Conservation (phyloP, 2,888 invertebrate genomes). For the Macrosiphum euphorbiae region DNA sequence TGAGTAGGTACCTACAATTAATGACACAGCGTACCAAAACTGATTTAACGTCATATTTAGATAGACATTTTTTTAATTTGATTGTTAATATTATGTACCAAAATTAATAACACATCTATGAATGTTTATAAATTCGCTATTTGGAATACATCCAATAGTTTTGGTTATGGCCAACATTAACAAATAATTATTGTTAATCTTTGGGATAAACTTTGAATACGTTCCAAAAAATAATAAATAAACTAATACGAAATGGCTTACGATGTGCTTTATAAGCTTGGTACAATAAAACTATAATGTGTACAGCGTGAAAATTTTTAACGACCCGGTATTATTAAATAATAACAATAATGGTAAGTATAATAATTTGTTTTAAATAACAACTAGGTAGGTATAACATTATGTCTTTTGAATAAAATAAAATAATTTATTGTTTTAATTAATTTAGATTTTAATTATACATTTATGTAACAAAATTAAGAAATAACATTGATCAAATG, state of each 20-base stretch:
- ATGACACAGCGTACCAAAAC: neutral
- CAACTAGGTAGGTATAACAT: neutral
- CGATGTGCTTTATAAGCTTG: neutral
- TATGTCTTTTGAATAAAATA: neutral
- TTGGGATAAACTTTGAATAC: slow-evolving; percentile 43
- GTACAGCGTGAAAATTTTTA: neutral
- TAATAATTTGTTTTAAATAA: neutral
- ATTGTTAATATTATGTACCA: slow-evolving; percentile 21
- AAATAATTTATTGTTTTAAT: neutral
- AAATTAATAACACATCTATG: slow-evolving; percentile 48
- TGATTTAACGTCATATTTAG: neutral
- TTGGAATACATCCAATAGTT: slow-evolving; percentile 51
- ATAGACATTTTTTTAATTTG: neutral
- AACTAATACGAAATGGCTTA: slow-evolving; percentile 25
- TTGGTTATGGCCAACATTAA: slow-evolving; percentile 41
- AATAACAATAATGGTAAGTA: neutral
- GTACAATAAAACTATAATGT: slow-evolving; percentile 9
- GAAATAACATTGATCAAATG: neutral
- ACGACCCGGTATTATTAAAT: slow-evolving; percentile 1
- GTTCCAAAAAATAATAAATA: slow-evolving; percentile 52
- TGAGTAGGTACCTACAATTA: neutral
- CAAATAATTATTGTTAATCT: slow-evolving; percentile 61
- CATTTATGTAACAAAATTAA: neutral
- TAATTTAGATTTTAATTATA: neutral
- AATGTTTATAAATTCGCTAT: slow-evolving; percentile 36